A percentile compares a stretch with the other conserved stretches of the same genome.
phyloP scores from a whole-genome alignment of 2,113 vertebrate genomes.

The Paracanthobrama guichenoti region DNA sequence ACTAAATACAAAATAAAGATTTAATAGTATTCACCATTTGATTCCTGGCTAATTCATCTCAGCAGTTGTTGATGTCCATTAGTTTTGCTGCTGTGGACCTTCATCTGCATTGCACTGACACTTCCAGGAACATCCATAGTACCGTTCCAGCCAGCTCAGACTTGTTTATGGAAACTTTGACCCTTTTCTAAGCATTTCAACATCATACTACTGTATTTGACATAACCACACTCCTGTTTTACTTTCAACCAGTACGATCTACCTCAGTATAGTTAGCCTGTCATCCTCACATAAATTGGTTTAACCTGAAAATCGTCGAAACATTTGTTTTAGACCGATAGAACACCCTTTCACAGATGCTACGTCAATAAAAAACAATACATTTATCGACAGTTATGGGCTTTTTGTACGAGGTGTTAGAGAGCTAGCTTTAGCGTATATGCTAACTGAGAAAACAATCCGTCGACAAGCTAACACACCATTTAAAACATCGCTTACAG shows the following conservation, averaged over 20 bases:
- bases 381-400: background rate
- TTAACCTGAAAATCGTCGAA: background rate
- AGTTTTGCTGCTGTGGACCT: background rate
- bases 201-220: background rate
- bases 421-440: constrained; percentile 48
- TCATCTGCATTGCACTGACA: background rate
- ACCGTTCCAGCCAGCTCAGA: background rate
- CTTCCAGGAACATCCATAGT: constrained; percentile 32
- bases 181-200: background rate
- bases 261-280: background rate
- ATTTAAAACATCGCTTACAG: background rate
- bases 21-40: constrained; percentile 58
- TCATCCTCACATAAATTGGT: background rate
- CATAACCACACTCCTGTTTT: background rate
- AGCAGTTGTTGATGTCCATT: constrained; percentile 35
- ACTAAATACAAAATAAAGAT: background rate
- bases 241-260: background rate
- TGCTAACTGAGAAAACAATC: constrained; percentile 49
- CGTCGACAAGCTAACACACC: background rate
- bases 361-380: background rate
- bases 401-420: background rate
- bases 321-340: background rate
- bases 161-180: background rate
- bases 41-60: constrained; percentile 53
- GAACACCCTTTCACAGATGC: background rate